Percentiles rank a stretch among this genome's conserved stretches.
phyloP scores from a whole-genome alignment of 2,888 invertebrate genomes.

The Pilophorus perplexus region DNA sequence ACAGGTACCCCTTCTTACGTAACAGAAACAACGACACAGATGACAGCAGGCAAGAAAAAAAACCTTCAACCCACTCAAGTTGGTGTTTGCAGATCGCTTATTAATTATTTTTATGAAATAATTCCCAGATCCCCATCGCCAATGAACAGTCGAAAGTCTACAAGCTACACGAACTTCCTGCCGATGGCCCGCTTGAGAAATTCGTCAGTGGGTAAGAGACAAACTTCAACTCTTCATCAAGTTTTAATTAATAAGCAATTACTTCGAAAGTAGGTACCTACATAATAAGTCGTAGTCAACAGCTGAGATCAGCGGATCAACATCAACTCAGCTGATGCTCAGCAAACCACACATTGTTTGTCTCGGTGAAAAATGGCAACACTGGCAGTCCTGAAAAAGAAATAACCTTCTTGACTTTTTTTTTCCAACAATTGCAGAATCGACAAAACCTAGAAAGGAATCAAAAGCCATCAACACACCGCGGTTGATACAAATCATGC shows the following conservation, averaged over 20 bases:
- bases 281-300: neutral
- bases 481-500: conserved; percentile 45
- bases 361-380: too few relatives aligned
- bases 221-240: conserved; percentile 15
- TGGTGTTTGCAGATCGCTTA: too few relatives aligned
- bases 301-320: neutral
- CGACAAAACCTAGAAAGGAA: conserved; percentile 18
- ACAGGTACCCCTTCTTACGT: conserved; percentile 71
- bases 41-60: conserved; percentile 52
- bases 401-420: too few relatives aligned
- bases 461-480: conserved; percentile 45
- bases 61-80: too few relatives aligned
- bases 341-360: too few relatives aligned
- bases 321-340: too few relatives aligned
- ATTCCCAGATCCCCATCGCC: conserved; percentile 51
- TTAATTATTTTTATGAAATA: neutral
- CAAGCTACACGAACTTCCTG: conserved; percentile 11
- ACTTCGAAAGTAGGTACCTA: conserved; percentile 11
- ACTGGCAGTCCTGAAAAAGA: too few relatives aligned
- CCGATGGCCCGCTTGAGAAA: conserved; percentile 14
- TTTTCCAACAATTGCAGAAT: neutral
- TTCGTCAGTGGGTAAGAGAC: conserved; percentile 2
- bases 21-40: conserved; percentile 17
- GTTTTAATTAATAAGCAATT: too few relatives aligned
- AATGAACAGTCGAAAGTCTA: conserved; percentile 39